Evolutionary conservation across 2,888 invertebrate species (phyloP).

Genomic region (Latrodectus hesperus): DNA sequence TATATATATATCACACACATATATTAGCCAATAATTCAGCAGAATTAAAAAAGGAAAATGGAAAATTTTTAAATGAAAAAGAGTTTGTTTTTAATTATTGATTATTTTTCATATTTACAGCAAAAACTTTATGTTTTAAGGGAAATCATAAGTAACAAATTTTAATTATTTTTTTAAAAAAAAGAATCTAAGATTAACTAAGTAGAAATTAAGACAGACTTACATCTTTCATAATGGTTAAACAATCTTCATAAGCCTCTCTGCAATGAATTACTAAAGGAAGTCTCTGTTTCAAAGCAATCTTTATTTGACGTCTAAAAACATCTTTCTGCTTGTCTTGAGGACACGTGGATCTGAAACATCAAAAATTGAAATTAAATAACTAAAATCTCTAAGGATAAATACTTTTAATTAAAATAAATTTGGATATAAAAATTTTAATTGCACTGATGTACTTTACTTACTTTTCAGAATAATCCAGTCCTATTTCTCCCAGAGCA

Average conservation of each 20-base stretch:
- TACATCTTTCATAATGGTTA: slow-evolving; percentile 75
- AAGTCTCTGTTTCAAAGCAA: slow-evolving; percentile 74
- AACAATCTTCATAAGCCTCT: slow-evolving; percentile 75
- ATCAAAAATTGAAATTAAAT: no score
- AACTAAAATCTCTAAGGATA: no score
- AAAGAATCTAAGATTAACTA: no score
- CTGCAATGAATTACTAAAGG: slow-evolving; percentile 77
- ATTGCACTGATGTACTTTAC: slow-evolving; percentile 32
- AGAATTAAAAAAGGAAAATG: no score
- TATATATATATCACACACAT: no score
- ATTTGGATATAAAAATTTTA: neutral
- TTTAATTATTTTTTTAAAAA: no score
- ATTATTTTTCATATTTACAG: no score
- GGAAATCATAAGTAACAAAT: no score
- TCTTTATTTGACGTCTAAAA: slow-evolving; percentile 74
- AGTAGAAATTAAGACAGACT: neutral
- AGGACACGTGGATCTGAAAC: slow-evolving; percentile 60
- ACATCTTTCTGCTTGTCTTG: slow-evolving; percentile 74
- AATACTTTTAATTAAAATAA: slow-evolving; percentile 72
- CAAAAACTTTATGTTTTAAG: no score
- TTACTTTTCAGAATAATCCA: slow-evolving; percentile 76
- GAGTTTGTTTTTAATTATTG: no score
- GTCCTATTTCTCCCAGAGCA: slow-evolving; percentile 77
- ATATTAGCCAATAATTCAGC: no score
- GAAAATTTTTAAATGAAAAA: no score